A percentile compares a stretch with the other conserved stretches of the same genome.
These are phyloP conservation scores for Pharmacophagus antenor DNA, from an alignment of 2,888 invertebrate genomes.

Conservation along the genomic window DNA sequence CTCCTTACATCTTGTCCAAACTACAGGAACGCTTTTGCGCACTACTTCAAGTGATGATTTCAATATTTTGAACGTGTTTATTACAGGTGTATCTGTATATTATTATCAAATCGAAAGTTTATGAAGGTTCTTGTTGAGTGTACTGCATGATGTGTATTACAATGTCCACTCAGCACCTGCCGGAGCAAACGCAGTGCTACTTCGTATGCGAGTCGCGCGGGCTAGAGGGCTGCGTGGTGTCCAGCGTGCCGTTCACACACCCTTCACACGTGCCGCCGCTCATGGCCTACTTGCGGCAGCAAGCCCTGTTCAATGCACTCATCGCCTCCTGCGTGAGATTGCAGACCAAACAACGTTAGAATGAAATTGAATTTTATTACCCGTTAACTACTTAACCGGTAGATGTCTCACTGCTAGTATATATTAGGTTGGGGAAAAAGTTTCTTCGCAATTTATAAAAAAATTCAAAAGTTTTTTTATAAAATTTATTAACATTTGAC, in stretches of 20 bases:
- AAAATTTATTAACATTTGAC: too few relatives aligned
- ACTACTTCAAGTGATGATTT: too few relatives aligned
- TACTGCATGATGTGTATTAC: neutral
- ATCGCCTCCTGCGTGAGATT: conserved; percentile 93
- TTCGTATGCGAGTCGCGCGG: conserved; percentile 92
- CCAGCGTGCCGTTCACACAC: conserved; percentile 94
- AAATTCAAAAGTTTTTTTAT: too few relatives aligned
- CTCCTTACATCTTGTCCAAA: too few relatives aligned
- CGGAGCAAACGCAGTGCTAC: conserved; percentile 96
- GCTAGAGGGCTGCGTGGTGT: conserved; percentile 86
- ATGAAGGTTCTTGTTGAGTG: neutral
- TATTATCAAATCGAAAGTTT: neutral
- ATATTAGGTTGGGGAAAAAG: too few relatives aligned
- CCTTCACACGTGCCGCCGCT: conserved; percentile 95
- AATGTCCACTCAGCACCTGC: conserved; percentile 87
- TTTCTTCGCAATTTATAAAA: too few relatives aligned
- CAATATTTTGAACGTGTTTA: too few relatives aligned
- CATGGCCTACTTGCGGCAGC: conserved; percentile 90
- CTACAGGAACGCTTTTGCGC: too few relatives aligned
- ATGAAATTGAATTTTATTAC: too few relatives aligned
- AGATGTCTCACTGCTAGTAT: too few relatives aligned
- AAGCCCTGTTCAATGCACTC: conserved; percentile 94
- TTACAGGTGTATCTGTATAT: too few relatives aligned
- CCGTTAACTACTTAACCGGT: too few relatives aligned
- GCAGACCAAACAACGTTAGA: conserved; percentile 87